Conservation (phyloP, 2,797 vertebrate species). For the Pelobates cultripes region DNA sequence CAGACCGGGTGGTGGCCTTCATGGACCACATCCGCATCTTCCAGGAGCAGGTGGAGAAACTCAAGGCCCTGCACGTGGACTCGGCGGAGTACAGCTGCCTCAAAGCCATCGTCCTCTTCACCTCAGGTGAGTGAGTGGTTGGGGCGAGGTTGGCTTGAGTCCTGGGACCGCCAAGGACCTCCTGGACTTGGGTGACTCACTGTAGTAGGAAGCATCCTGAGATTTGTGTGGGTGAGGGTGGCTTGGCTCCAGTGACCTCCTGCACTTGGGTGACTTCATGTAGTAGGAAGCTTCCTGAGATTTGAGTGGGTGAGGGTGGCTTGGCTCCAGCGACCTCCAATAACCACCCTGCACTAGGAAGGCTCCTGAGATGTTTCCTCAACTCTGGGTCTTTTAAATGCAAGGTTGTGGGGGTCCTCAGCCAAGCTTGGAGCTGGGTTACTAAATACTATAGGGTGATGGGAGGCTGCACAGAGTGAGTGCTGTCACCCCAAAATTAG, state of each 20-base stretch:
- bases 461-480: conserved; percentile 20
- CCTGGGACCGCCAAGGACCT: no score
- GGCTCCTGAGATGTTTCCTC: conserved; percentile 25
- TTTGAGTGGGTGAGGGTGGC: no score
- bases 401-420: conserved; percentile 36
- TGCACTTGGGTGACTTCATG: no score
- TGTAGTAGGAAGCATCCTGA: no score
- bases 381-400: conserved; percentile 12
- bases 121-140: conserved; percentile 87
- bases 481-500: conserved; percentile 28
- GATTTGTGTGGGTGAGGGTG: no score
- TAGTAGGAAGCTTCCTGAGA: no score
- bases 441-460: conserved; percentile 19
- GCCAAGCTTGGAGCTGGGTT: conserved; percentile 33
- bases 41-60: conserved; percentile 99
- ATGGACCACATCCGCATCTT: conserved; percentile 99
- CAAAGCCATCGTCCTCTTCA: conserved; percentile 98
- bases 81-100: conserved; percentile 98
- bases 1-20: conserved; percentile 97
- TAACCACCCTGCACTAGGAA: no score
- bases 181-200: no score
- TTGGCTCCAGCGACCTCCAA: no score
- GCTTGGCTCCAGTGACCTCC: no score
- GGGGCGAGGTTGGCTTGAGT: no score
- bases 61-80: conserved; percentile 97